Evolutionary conservation across 2,888 invertebrate species (phyloP), one percentile per base, ranked within the genome.

Genomic region (Lasioglossum pauxillum): DNA sequence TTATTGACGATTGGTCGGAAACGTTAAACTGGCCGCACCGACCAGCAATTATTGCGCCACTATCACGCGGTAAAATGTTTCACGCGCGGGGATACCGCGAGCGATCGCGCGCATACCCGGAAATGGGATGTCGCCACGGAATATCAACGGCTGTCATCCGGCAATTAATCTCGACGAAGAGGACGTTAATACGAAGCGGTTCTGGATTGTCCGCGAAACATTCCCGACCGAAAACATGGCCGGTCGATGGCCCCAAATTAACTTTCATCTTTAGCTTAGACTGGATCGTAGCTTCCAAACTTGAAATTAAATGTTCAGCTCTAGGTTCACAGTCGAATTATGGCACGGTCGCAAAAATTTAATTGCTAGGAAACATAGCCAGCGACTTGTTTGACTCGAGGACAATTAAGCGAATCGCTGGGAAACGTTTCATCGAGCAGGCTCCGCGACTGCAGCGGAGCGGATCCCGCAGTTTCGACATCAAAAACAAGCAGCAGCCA

Each of bases 1-100:
- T 89, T 90, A 90, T 87, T 82, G 90, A 83, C 89, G 89, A 90
- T 90, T 87, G 89, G 84, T 90, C 88, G 85, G 83, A 90, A 83
- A 87, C 89, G 90, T 89, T 90, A 90, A 90, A 90, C 87, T 82
- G 87, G 73, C 87, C 83, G 44, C 53, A 53, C 78, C 67, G 82
- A 67, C 85, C 80, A 80, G 80, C 90, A 89, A 90, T 89, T 90
- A 90, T 80, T 64, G 82, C 78, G 71, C 72, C 75, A 71, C 75
- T 84, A 89, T 89, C 69, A 77, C 57, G 69, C 75, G 81, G 81
- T 85, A 88, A 89, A 89, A 89, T 90, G 87, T 85, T 85, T 85
- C 83, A 69, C 53, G 53, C 78, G 74, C 74, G 75, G 7, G 73
- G 49, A 69, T 71, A 49, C 53, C 35, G 57, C 71, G 78, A 72